phyloP scores from a whole-genome alignment of 2,888 invertebrate genomes.

The Caenorhabditis sp. region DNA sequence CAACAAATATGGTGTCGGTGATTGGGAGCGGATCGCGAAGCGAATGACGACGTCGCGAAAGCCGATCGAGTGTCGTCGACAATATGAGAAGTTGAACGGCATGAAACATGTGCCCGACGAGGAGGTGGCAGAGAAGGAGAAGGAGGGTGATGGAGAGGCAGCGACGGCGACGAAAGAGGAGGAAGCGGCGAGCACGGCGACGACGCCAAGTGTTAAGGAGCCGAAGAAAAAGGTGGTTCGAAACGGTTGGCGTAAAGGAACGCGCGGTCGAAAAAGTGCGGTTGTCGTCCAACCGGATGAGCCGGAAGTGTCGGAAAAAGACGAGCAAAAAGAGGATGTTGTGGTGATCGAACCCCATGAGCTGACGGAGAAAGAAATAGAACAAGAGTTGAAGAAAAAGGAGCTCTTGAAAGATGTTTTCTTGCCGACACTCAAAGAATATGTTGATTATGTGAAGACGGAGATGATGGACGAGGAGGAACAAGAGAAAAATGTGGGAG shows the following conservation, averaged over 20 bases:
- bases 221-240: background rate
- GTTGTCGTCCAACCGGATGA: background rate
- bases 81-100: conserved; percentile 1
- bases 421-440: background rate
- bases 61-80: background rate
- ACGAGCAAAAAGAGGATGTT: background rate
- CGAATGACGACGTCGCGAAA: conserved; percentile 12
- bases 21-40: conserved; percentile 25
- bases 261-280: background rate
- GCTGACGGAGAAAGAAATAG: conserved; percentile 12
- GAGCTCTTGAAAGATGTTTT: background rate
- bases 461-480: background rate
- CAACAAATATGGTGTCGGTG: conserved; percentile 9
- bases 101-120: background rate
- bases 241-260: background rate
- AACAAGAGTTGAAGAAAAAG: conserved; percentile 4
- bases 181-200: conserved; percentile 2
- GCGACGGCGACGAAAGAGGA: background rate
- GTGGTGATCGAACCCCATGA: background rate
- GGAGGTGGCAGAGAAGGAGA: background rate
- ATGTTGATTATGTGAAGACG: too few relatives aligned
- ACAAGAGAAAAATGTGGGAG: background rate
- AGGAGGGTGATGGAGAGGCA: conserved; percentile 7
- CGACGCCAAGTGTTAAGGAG: background rate
- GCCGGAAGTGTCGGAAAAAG: background rate